Evolutionary conservation across 2,888 invertebrate species (phyloP).

Genomic region (Amblyjoppa proteus): DNA sequence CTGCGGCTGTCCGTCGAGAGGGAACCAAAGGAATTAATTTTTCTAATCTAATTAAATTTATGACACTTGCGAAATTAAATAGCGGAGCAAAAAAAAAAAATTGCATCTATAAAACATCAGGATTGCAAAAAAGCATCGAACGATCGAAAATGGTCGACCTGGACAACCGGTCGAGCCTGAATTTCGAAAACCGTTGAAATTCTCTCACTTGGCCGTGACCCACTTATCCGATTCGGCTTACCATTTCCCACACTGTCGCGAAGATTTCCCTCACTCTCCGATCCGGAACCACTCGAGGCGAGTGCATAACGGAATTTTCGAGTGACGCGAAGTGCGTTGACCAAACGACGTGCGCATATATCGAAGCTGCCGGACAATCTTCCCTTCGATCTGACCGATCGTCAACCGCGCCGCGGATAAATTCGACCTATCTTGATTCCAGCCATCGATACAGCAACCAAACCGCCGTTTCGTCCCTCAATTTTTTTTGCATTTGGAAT

Average conservation of each 20-base stretch:
- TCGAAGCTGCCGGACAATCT: conserved; percentile 62
- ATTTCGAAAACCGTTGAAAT: conserved; percentile 36
- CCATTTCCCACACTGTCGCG: not conserved
- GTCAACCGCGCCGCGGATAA: conserved; percentile 56
- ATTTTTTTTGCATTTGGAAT: not conserved
- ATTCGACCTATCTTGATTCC: conserved; percentile 61
- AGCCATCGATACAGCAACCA: conserved; percentile 19
- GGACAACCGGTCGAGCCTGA: too few species aligned
- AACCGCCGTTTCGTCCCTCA: conserved; percentile 46
- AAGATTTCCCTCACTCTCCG: conserved; percentile 39
- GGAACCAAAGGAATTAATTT: too few species aligned
- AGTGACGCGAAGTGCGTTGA: conserved; percentile 19
- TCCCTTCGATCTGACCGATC: conserved; percentile 67
- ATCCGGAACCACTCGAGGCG: conserved; percentile 58
- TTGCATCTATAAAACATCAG: not conserved
- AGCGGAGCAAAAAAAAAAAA: conserved; percentile 15
- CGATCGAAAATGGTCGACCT: too few species aligned
- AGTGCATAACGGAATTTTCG: conserved; percentile 60
- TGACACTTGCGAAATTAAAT: too few species aligned
- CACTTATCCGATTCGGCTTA: conserved; percentile 11
- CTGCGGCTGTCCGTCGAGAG: too few species aligned
- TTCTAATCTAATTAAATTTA: too few species aligned
- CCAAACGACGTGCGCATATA: conserved; percentile 1
- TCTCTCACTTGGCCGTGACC: not conserved
- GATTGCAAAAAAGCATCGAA: too few species aligned